Evolutionary conservation across 2,888 invertebrate species (phyloP).

Genomic region (Iphiclides podalirius): DNA sequence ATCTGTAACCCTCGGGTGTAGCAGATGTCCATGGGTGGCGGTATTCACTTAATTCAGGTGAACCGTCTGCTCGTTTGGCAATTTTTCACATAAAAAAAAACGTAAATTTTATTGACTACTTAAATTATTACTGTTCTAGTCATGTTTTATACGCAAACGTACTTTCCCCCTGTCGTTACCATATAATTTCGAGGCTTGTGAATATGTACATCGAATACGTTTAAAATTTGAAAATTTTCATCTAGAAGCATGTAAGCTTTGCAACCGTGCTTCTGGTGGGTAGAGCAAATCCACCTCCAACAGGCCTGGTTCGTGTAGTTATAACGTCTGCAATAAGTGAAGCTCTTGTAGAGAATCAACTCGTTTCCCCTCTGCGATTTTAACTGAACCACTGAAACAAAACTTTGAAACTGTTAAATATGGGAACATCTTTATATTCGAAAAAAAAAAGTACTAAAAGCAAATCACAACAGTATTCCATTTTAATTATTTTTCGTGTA

Average conservation of each 20-base stretch:
- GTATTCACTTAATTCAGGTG: too few species aligned
- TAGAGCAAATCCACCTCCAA: constrained; percentile 29
- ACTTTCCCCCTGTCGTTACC: background rate
- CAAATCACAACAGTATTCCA: too few species aligned
- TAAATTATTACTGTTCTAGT: too few species aligned
- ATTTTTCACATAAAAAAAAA: too few species aligned
- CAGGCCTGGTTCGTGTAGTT: background rate
- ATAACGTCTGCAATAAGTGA: constrained; percentile 9
- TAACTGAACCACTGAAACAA: constrained; percentile 7
- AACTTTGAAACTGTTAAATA: constrained; percentile 27
- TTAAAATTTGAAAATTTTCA: constrained; percentile 11
- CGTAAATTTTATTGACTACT: too few species aligned
- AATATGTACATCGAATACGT: constrained; percentile 13
- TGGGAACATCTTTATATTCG: constrained; percentile 4
- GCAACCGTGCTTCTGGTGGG: constrained; percentile 26
- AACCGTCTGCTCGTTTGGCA: too few species aligned
- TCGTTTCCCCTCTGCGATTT: constrained; percentile 43
- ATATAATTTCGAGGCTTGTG: constrained; percentile 1
- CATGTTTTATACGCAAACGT: constrained; percentile 6
- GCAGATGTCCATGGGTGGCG: too few species aligned
- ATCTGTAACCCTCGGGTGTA: too few species aligned
- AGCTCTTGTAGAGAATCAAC: constrained; percentile 39
- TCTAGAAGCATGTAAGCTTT: constrained; percentile 26
- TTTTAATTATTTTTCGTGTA: too few species aligned
- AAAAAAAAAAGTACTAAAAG: too few species aligned